These are phyloP conservation scores for Leistus spinibarbis DNA, from an alignment of 2,888 invertebrate species.

Conservation along the genomic window DNA sequence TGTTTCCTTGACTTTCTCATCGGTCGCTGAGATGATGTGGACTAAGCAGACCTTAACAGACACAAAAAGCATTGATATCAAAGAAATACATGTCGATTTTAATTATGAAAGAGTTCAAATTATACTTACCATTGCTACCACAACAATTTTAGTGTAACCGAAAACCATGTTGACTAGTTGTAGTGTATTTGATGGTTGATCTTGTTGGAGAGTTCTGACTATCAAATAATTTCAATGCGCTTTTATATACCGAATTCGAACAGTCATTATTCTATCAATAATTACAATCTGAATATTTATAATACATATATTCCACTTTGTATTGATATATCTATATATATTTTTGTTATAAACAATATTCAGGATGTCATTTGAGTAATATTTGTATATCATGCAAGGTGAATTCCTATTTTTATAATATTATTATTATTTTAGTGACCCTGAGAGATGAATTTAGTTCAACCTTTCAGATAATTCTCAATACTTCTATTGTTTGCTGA, in stretches of 20 bases:
- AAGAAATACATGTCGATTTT: no score
- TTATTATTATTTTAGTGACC: background rate
- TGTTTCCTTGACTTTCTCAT: conserved; percentile 43
- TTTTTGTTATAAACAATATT: background rate
- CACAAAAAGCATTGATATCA: no score
- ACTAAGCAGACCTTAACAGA: background rate
- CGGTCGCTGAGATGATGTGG: background rate
- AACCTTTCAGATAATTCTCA: background rate
- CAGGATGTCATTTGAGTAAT: background rate
- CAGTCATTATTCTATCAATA: background rate
- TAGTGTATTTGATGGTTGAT: background rate
- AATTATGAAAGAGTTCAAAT: no score
- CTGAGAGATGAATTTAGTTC: background rate
- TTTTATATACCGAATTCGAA: background rate
- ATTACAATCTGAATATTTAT: background rate
- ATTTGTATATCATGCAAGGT: background rate
- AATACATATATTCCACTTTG: background rate
- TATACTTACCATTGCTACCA: conserved; percentile 10
- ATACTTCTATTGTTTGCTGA: background rate
- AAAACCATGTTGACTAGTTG: background rate
- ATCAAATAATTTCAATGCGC: background rate
- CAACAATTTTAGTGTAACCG: background rate
- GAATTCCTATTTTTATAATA: background rate
- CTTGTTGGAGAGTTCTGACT: background rate
- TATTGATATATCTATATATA: background rate